Evolutionary conservation across 2,797 vertebrate genomes (phyloP).

Genomic region (Streptopelia turtur): DNA sequence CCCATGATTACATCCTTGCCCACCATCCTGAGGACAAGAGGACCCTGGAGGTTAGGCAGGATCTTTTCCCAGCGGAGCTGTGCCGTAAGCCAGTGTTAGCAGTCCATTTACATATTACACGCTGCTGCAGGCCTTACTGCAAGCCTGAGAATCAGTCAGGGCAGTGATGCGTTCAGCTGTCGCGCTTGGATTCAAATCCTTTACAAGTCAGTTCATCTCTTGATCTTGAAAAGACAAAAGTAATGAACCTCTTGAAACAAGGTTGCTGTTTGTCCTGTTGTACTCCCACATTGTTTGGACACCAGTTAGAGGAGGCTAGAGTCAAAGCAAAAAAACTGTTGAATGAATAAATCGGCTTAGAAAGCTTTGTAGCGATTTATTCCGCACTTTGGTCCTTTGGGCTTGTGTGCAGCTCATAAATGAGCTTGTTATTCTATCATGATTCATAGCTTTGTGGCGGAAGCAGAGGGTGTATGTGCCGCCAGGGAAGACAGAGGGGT

Average conservation of each 20-base stretch:
- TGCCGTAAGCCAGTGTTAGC: not conserved
- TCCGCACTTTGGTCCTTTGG: slow-evolving; percentile 51
- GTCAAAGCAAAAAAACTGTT: slow-evolving; percentile 36
- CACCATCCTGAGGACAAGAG: not conserved
- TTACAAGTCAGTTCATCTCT: not conserved
- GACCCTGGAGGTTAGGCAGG: not conserved
- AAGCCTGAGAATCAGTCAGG: not conserved
- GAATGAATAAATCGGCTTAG: slow-evolving; percentile 63
- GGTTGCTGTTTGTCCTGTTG: slow-evolving; percentile 20
- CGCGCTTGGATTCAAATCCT: not conserved
- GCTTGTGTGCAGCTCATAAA: slow-evolving; percentile 57
- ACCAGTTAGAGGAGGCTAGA: not conserved
- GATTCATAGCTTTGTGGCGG: slow-evolving; percentile 53
- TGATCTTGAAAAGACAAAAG: slow-evolving; percentile 27
- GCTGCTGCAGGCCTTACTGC: not conserved
- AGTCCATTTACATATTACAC: not conserved
- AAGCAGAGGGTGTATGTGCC: slow-evolving; percentile 38
- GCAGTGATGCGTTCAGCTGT: not conserved
- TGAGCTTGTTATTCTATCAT: slow-evolving; percentile 62
- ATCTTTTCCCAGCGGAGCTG: not conserved
- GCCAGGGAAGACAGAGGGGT: slow-evolving; percentile 27
- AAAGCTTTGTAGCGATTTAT: slow-evolving; percentile 69
- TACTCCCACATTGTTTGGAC: slow-evolving; percentile 17
- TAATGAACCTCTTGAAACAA: slow-evolving; percentile 15
- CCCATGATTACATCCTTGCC: not conserved